Percentiles rank a stretch among this genome's conserved stretches.
Conservation (phyloP, 1,140 invertebrate genomes). For the Meteorus sp. region DNA sequence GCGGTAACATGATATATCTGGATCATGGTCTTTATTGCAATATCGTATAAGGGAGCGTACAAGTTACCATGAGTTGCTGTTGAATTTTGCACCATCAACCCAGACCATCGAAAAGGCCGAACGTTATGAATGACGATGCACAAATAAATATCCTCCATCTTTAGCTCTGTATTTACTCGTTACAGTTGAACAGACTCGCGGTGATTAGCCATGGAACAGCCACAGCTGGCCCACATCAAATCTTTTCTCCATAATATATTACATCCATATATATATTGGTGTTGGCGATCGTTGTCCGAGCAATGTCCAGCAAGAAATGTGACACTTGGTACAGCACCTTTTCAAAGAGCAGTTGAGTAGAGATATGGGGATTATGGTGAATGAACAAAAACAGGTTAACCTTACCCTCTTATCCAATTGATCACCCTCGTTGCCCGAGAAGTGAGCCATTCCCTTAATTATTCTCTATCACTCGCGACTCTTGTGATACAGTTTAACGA, state of each 20-base stretch:
- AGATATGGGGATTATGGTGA: background rate
- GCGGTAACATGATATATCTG: background rate
- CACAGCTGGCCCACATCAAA: constrained; percentile 47
- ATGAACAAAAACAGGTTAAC: constrained; percentile 45
- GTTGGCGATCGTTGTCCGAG: background rate
- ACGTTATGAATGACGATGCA: constrained; percentile 51
- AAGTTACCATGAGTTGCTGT: background rate
- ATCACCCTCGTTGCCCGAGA: constrained; percentile 45
- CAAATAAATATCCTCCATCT: constrained; percentile 36
- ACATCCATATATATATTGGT: too few relatives aligned
- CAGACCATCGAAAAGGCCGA: constrained; percentile 30
- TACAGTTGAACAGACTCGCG: background rate
- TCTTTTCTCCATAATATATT: constrained; percentile 50
- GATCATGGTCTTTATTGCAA: constrained; percentile 21
- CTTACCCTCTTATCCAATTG: constrained; percentile 50
- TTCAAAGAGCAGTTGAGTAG: constrained; percentile 8
- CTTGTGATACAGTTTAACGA: too few relatives aligned
- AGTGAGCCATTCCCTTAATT: too few relatives aligned
- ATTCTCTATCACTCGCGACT: too few relatives aligned
- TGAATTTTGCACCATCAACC: constrained; percentile 25
- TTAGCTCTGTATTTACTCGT: background rate
- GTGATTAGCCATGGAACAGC: constrained; percentile 4
- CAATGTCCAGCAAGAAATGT: background rate
- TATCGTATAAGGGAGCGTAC: background rate
- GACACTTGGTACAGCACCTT: background rate